These are phyloP conservation scores for Willowsia nigromaculata DNA, from an alignment of 2,888 invertebrate species.

Conservation along the genomic window DNA sequence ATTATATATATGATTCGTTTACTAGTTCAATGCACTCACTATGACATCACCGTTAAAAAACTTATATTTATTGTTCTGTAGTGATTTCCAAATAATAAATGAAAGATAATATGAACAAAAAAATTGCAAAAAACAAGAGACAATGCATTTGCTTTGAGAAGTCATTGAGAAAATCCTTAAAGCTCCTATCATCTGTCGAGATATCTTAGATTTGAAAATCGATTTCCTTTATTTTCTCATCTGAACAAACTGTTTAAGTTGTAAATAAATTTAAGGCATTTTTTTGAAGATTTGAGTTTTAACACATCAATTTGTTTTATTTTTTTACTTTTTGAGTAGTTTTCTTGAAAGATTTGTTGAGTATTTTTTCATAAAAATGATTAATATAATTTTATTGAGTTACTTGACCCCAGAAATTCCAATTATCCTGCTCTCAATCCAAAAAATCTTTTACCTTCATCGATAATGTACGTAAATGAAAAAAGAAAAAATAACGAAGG, in stretches of 20 bases:
- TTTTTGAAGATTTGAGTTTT: not conserved
- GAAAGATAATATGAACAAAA: constrained; percentile 49
- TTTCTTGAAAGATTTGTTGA: not conserved
- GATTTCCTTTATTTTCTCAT: constrained; percentile 9
- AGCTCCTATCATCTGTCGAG: constrained; percentile 18
- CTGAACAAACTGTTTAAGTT: not conserved
- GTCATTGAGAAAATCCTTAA: constrained; percentile 65
- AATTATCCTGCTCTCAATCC: constrained; percentile 47
- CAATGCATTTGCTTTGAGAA: constrained; percentile 59
- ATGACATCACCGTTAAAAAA: constrained; percentile 58
- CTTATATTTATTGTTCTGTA: constrained; percentile 53
- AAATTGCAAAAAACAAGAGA: constrained; percentile 32
- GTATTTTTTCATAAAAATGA: not conserved
- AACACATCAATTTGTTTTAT: constrained; percentile 4
- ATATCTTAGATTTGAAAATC: not conserved
- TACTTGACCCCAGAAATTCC: constrained; percentile 9
- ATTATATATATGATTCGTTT: constrained; percentile 9
- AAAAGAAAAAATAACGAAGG: constrained; percentile 18
- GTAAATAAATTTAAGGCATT: not conserved
- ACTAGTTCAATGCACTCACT: constrained; percentile 63
- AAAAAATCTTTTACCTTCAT: constrained; percentile 49
- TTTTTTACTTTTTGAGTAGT: not conserved
- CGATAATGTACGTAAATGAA: constrained; percentile 9
- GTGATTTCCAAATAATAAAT: constrained; percentile 62
- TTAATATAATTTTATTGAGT: not conserved